Base-by-base conservation (phyloP, 2,888 invertebrate species). In the Diarsia rubi region DNA sequence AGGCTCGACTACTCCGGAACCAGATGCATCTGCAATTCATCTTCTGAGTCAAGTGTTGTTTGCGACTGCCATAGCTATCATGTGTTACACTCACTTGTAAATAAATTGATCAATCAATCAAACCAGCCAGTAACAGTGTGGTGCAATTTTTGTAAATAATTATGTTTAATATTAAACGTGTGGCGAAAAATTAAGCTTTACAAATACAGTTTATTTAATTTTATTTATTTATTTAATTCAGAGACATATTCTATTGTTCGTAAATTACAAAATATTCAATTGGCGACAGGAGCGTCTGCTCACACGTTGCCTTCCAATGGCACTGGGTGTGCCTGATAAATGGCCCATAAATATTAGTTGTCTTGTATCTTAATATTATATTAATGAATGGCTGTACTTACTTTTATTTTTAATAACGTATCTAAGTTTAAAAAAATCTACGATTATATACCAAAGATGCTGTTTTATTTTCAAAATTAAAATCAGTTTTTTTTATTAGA, bases 21-120 rank as follows among this genome's bases (percentile, higher is more conserved):
- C 79, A 19, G 67, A 47, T 45, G 77, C 85, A 27, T 83, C 88
- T 0, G 44, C 31, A 52, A 70, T 68, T 5, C 75, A 82, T 72
- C 54, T 83, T 21, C 37, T 89, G 16, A 86, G 79, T 75, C 54
- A 66, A 63, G 12, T 83, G 45, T 57, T 90, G 24, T 68, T 88
- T 8, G 57, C 79, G n/a, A 66, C 80, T 37, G 14, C 78, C 16
- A 12, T 81, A 57, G 74, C 54, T 54, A 54, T 84, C 2, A 9
- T 72, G 16, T 75, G 60, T 65, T 83, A 27, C 44, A 45, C n/a
- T 42, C 69, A 66, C 21, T 47, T 80, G 45, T 80, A 81, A 27
- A 45, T 57, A 54, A 4, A 12, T 42, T n/a, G 42, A 62, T 42
- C n/a, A 60, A 6, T 60, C 12, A n/a, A 60, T 60, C 37, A 37